These are phyloP conservation scores for Macquaria ambigua DNA, from an alignment of 2,113 vertebrate genomes.

Conservation along the genomic window DNA sequence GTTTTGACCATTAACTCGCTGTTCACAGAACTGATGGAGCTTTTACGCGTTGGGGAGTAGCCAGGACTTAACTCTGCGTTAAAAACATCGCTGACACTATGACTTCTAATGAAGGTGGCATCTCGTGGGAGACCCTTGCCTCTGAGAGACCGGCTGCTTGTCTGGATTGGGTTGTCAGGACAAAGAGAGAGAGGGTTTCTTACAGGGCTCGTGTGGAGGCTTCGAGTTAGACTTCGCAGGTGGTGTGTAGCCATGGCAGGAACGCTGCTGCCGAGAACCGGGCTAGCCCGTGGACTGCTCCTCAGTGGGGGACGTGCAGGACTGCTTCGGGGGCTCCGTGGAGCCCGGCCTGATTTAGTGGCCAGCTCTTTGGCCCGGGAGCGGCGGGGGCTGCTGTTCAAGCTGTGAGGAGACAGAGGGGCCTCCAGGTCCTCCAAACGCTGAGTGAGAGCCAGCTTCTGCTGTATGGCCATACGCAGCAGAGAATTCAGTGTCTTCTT, in stretches of 20 bases:
- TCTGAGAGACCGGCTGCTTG: conserved; percentile 25
- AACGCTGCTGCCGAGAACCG: conserved; percentile 71
- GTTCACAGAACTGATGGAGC: conserved; percentile 52
- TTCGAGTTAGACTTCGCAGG: conserved; percentile 76
- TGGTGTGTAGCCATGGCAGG: conserved; percentile 73
- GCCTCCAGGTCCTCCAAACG: conserved; percentile 87
- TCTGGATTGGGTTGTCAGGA: conserved; percentile 39
- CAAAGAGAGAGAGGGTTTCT: conserved; percentile 73
- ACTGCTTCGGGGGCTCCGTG: conserved; percentile 83
- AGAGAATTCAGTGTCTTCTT: conserved; percentile 88
- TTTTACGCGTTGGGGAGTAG: conserved; percentile 15
- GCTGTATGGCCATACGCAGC: conserved; percentile 89
- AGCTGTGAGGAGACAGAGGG: conserved; percentile 82
- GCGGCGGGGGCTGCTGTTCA: conserved; percentile 83
- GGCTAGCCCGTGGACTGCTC: conserved; percentile 80
- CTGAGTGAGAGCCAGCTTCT: conserved; percentile 87
- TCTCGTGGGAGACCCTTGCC: conserved; percentile 70
- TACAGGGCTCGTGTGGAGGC: conserved; percentile 85
- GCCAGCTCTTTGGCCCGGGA: conserved; percentile 84
- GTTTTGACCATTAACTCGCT: conserved; percentile 54
- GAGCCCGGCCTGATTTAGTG: conserved; percentile 79
- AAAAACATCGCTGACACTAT: conserved; percentile 70
- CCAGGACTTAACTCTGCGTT: conserved; percentile 14
- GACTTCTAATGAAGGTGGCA: conserved; percentile 79
- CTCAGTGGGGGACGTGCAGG: conserved; percentile 71